Percentiles rank a stretch among this genome's conserved stretches.
Evolutionary conservation across 2,797 vertebrate genomes (phyloP).

Genomic region (Chiroxiphia lanceolata): DNA sequence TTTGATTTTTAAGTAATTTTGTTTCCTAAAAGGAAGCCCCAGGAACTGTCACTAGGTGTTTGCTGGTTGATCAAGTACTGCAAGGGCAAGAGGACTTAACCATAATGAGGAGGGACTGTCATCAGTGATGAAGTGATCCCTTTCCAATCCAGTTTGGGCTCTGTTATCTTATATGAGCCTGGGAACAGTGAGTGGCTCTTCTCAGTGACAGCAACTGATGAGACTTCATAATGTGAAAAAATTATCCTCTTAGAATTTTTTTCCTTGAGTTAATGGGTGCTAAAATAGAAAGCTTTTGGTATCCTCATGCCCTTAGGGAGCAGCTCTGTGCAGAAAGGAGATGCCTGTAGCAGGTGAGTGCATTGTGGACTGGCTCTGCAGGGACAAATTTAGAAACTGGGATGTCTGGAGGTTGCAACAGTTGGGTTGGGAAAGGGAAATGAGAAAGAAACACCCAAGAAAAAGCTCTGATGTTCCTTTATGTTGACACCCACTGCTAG

Average conservation of each 20-base stretch:
- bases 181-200: not conserved
- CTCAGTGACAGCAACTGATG: not conserved
- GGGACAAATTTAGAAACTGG: not conserved
- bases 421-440: not conserved
- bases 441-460: not conserved
- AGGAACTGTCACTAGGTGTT: not conserved
- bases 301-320: not conserved
- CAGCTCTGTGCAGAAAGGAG: not conserved
- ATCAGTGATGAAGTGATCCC: not conserved
- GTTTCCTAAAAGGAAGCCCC: not conserved
- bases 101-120: not conserved
- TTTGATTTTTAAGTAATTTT: not conserved
- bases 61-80: not conserved
- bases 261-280: not conserved
- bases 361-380: not conserved
- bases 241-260: not conserved
- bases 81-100: not conserved
- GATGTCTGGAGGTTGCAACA: not conserved
- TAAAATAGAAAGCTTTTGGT: slow-evolving; percentile 6
- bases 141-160: not conserved
- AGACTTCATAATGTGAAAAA: not conserved
- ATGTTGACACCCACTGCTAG: not conserved
- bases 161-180: not conserved
- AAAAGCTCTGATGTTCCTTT: not conserved
- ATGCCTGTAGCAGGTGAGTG: not conserved